Evolutionary conservation across 2,797 vertebrate species (phyloP), one percentile per base, ranked within the genome.

Genomic region (Caiman crocodilus): DNA sequence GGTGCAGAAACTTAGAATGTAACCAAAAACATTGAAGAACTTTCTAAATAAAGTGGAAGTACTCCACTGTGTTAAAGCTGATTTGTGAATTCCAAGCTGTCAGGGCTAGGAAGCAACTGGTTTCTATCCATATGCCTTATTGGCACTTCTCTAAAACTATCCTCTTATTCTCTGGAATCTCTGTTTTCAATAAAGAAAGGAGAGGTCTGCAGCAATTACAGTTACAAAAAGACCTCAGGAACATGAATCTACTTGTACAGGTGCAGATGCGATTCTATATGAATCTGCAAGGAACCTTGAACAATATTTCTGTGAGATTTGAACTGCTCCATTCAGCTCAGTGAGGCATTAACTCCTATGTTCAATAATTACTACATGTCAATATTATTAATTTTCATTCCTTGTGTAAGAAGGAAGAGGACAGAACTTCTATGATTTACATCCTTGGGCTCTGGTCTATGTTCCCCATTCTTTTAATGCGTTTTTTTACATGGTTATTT

Each of bases 1-100:
- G 76, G 55, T 80, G 30, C 55, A 67, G 76, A 85, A 79, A 84
- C 84, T 84, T 78, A 84, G 69, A 76, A 61, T 76, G 85, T 80
- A 59, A 14, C 57, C 88, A 23, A 58, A 89, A 84, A 50, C 58
- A 65, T 30, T 78, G 55, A 89, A 65, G 26, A 90, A 74, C 50
- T 69, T 74, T 59, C 75, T 84, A 84, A 80, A 85, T 79, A 59
- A 84, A 28, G 59, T 79, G 80, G 21, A 42, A 77, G 65, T 89
- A 56, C 18, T 78, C 80, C 74, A 77, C 79, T 32, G 74, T 56
- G 58, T 79, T 60, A 79, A 84, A 79, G 32, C 26, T 84, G 60
- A 50, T 80, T 35, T 59, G 23, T 50, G 42, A 50, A 50, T 50
- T 50, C 42, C 42, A 50, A 50, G 42, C 42, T 50, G 42, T 50